phyloP scores from a whole-genome alignment of 2,113 vertebrate species.

The Chamaea fasciata region DNA sequence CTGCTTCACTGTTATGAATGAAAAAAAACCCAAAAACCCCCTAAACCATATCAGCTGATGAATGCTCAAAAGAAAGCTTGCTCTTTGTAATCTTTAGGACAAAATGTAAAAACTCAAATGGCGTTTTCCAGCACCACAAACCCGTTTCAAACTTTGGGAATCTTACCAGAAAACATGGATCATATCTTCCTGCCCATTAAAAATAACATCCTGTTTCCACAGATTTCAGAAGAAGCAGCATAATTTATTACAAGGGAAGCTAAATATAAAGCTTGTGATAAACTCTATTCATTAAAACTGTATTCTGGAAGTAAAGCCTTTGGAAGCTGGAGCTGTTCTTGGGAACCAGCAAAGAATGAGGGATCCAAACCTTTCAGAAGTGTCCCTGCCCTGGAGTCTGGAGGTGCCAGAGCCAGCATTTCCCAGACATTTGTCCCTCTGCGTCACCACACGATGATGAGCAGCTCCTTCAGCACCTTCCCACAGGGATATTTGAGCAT shows the following conservation, averaged over 20 bases:
- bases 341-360: neutral
- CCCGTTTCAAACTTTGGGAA: neutral
- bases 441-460: slow-evolving; percentile 30
- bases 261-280: neutral
- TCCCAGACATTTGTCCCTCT: slow-evolving; percentile 25
- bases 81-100: neutral
- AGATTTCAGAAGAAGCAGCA: neutral
- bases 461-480: slow-evolving; percentile 53
- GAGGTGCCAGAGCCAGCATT: slow-evolving; percentile 7
- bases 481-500: slow-evolving; percentile 42
- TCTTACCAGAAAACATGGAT: neutral
- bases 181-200: neutral
- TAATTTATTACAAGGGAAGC: neutral
- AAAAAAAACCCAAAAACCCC: neutral
- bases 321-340: neutral
- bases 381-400: slow-evolving; percentile 20
- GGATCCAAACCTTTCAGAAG: neutral
- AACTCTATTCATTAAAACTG: neutral
- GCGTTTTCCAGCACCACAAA: neutral
- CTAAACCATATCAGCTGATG: neutral
- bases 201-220: neutral
- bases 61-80: neutral
- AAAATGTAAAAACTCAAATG: neutral
- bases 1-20: neutral
- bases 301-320: neutral